Base-by-base conservation (phyloP, 1,140 invertebrate genomes). In the roundworm (Caenorhabditis elegans) region DNA sequence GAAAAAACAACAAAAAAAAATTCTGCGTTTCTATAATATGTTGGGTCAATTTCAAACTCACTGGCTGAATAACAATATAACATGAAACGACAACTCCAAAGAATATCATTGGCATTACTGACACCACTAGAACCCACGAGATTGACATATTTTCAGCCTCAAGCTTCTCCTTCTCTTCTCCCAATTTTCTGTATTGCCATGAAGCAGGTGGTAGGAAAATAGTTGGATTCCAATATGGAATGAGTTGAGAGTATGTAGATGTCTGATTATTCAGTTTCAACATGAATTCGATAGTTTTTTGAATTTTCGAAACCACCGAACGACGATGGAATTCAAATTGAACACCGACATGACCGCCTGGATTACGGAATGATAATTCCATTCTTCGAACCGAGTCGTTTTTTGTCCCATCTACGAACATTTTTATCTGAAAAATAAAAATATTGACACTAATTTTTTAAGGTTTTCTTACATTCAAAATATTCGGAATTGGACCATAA, bases 61-160 rank as follows among this genome's bases (percentile, higher is more conserved):
- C 60, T 34, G 60, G 60, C 28, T 70, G 60, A 70, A 70, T 39
- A 22, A 70, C 60, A 36, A 70, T 43, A 39, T 70, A 70, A 22
- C 60, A 70, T 10, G 60, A 70, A 70, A 70, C 60, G 10, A 39
- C n/a, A 8, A 70, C 13, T 39, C 60, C 60, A 39, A 70, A 70
- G 10, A 70, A 70, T 1, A 70, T 8, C 60, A 70, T 70, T 39
- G 60, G 60, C 31, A 70, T 43, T 8, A 39, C 34, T 8, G 60
- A 70, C n/a, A 70, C 3, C 10, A 70, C 34, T 3, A 22, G 34
- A 19, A 36, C 17, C 60, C 60, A 70, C 8, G 60, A 39, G 3
- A 70, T 70, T 22, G 53, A 34, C 28, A 31, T 15, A 3, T 60
- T n/a, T 34, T 17, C 22, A 10, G 19, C 49, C 22, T 22, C 6